Base-by-base conservation (phyloP, 1,140 invertebrate species). In the Micrasema longulum region DNA sequence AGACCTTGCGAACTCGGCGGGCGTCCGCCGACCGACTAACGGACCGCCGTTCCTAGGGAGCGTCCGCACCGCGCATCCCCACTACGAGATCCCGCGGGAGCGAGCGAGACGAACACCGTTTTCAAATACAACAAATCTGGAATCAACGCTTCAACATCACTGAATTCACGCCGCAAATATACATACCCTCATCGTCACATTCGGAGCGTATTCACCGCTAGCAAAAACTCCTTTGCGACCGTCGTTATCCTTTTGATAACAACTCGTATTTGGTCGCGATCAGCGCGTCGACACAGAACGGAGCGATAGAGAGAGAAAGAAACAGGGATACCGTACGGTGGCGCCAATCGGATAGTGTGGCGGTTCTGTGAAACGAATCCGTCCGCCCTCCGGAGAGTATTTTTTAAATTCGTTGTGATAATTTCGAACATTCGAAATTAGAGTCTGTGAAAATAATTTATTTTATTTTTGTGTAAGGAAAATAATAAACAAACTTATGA, bases 101-200 rank as follows among this genome's bases (percentile, higher is more conserved):
- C 76, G 77, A 78, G 78, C 78, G 79, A 78, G 80, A 81, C 79
- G 14, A 47, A 26, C 26, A 64, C 47, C 3, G 14, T 60, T 31
- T 55, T 35, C 16, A n/a, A 16, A 41, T 38, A 12, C 23, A 5
- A 36, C 53, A n/a, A 35, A 35, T 36, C 26, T 23, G 12, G 11
- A 9, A 4, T 10, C 3, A 16, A 7, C 53, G 53, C 53, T n/a
- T 67, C 45, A 12, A 5, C 18, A 23, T 12, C 18, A 7, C 11
- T 14, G 4, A 52, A 52, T 18, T 7, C 20, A 10, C 20, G 7
- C 6, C 48, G 23, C 26, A 31, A 31, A 31, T 4, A 2, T 7
- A 31, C 26, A 31, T 2, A 2, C 26, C 26, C 48, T 52, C 45
- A 23, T 75, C 68, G 2, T 6, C 7, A 7, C 2, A 31, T 31